These are phyloP conservation scores for Terrapene triunguis DNA, from an alignment of 2,113 vertebrate species.

Conservation along the genomic window DNA sequence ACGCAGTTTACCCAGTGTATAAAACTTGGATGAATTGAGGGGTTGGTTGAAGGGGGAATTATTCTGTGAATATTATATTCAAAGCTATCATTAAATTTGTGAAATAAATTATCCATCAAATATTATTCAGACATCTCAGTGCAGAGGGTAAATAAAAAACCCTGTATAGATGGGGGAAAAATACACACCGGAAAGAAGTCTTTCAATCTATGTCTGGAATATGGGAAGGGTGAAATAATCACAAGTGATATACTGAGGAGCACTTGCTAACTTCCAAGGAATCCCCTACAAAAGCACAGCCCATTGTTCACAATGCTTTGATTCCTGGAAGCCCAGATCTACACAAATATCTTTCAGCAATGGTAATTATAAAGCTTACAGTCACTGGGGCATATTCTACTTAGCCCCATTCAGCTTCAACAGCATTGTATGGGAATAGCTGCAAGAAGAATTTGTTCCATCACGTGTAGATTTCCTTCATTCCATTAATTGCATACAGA, in stretches of 20 bases:
- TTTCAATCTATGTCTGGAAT: background rate
- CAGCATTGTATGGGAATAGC: background rate
- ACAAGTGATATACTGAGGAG: background rate
- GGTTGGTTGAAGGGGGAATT: background rate
- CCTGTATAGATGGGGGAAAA: background rate
- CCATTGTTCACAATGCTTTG: background rate
- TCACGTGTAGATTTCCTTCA: background rate
- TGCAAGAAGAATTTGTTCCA: fast-evolving
- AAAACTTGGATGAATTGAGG: background rate
- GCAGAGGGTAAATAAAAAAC: background rate
- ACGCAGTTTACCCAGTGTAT: background rate
- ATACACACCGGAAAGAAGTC: background rate
- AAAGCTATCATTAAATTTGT: background rate
- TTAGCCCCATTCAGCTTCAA: background rate
- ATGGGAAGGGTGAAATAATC: background rate
- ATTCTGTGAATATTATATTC: background rate
- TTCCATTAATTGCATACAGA: background rate
- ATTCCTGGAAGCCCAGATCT: background rate
- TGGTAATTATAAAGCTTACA: background rate
- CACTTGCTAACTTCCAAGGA: background rate
- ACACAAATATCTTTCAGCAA: background rate
- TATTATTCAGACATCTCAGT: background rate
- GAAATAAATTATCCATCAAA: background rate
- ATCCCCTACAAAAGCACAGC: background rate
- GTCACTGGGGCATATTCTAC: background rate